Evolutionary conservation across 2,888 invertebrate genomes (phyloP), one percentile per base, ranked within the genome.

Genomic region (Drosophila diplacantha): DNA sequence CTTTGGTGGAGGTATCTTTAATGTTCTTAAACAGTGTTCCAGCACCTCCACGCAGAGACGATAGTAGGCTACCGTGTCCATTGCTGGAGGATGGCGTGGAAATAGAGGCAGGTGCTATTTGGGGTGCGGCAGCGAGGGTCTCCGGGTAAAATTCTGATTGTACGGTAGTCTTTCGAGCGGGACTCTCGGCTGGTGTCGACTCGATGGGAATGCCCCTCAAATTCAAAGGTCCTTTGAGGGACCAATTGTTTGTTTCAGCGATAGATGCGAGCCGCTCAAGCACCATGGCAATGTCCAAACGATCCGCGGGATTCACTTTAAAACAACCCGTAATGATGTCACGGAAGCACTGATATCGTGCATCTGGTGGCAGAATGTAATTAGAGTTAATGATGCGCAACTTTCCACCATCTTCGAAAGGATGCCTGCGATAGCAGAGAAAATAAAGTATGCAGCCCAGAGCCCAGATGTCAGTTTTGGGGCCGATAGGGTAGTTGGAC

Each of bases 371-470:
- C 95, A 96, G 90, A 69, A 92, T 92, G 88, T 95, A 99, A 87
- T 99, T 99, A 72, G 95, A 98, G 90, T 99, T 99, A 59, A 99
- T 91, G 77, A 99, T 99, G 46, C 98, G 93, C 77, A 99, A 89
- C 88, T 99, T 99, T 55, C 98, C 93, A 49, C 94, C 93, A 89
- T 99, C 99, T 86, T 98, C 98, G 88, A 97, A 99, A 0, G 99
- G 99, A 90, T 99, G 99, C 78, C 93, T 93, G 89, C 95, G 93
- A 86, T 94, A 98, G 87, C 98, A 97, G 18, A 99, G 89, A 46
- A 94, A 93, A 87, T 96, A 99, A 14, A 99, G 90, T 71, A 99
- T 92, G 88, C 99, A 99, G 8, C 99, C 99, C 14, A 99, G 90
- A 0, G 99, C 98, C 99, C 99, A 99, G 35, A 98, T 91, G 89